Evolutionary conservation across 2,797 vertebrate genomes (phyloP).

Genomic region (Mormyrops attenuatus): DNA sequence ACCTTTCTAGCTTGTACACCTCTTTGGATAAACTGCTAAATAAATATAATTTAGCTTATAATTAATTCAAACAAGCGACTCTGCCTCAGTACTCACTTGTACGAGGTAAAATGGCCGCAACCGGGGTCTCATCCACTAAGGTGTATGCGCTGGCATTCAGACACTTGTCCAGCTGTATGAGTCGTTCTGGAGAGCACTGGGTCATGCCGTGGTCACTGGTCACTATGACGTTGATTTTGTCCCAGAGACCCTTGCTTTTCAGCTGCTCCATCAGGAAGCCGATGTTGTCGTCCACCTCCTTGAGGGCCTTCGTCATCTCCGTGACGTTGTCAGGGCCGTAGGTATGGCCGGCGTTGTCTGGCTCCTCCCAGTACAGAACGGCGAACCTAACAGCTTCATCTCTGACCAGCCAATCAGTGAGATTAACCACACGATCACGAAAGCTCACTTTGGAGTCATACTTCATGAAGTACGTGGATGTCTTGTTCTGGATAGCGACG

Average conservation of each 20-base stretch:
- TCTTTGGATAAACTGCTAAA: neutral
- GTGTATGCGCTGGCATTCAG: constrained; percentile 63
- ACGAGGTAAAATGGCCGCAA: constrained; percentile 76
- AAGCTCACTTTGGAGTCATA: constrained; percentile 69
- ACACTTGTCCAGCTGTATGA: constrained; percentile 76
- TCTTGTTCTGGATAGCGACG: constrained; percentile 62
- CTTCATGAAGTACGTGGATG: constrained; percentile 63
- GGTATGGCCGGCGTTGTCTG: constrained; percentile 75
- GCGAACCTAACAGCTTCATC: constrained; percentile 71
- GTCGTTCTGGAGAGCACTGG: constrained; percentile 71
- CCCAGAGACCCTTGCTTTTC: constrained; percentile 72
- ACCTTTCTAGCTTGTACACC: neutral
- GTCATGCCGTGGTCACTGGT: constrained; percentile 96
- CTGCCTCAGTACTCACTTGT: constrained; percentile 52
- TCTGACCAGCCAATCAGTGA: constrained; percentile 69
- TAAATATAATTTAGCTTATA: neutral
- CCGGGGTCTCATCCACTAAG: constrained; percentile 70
- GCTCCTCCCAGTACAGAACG: constrained; percentile 88
- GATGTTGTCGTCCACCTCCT: constrained; percentile 72
- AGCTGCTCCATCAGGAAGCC: constrained; percentile 71
- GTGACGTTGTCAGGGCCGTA: constrained; percentile 74
- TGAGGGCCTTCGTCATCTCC: constrained; percentile 68
- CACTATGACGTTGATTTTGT: constrained; percentile 77
- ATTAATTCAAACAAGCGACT: neutral
- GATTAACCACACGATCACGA: constrained; percentile 61